Percentiles rank a stretch among this genome's conserved stretches.
Conservation (phyloP, 2,113 vertebrate species). For the Pelobates fuscus region DNA sequence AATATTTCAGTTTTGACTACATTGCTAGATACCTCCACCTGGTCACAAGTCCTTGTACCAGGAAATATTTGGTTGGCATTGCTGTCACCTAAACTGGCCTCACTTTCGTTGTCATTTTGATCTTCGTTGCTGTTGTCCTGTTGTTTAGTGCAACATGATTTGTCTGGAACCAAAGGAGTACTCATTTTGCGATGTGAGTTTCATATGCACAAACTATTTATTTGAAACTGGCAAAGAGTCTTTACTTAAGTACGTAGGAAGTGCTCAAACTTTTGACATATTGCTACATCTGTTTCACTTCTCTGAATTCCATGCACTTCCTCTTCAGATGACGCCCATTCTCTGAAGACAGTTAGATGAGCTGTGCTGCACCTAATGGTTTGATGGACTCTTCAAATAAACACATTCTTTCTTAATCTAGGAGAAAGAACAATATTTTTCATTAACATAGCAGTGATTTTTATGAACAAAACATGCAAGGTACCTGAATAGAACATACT, state of each 20-base stretch:
- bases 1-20: conserved; percentile 56
- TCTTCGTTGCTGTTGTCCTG: conserved; percentile 63
- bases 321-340: background rate
- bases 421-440: background rate
- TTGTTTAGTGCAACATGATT: conserved; percentile 64
- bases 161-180: conserved; percentile 62
- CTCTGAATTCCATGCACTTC: background rate
- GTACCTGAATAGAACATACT: no score
- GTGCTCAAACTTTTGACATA: background rate
- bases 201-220: conserved; percentile 1
- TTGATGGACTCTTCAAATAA: background rate
- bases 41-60: conserved; percentile 41
- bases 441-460: background rate
- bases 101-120: conserved; percentile 69
- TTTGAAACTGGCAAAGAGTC: background rate
- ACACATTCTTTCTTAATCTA: background rate
- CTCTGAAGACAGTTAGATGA: background rate
- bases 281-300: background rate
- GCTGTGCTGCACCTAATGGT: background rate
- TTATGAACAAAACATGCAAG: background rate
- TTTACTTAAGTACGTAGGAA: background rate
- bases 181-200: conserved; percentile 65
- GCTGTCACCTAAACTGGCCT: conserved; percentile 63
- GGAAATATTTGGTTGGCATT: conserved; percentile 73
- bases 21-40: conserved; percentile 41